Base-by-base conservation (phyloP, 2,888 invertebrate genomes). In the Plebejus melissa region DNA sequence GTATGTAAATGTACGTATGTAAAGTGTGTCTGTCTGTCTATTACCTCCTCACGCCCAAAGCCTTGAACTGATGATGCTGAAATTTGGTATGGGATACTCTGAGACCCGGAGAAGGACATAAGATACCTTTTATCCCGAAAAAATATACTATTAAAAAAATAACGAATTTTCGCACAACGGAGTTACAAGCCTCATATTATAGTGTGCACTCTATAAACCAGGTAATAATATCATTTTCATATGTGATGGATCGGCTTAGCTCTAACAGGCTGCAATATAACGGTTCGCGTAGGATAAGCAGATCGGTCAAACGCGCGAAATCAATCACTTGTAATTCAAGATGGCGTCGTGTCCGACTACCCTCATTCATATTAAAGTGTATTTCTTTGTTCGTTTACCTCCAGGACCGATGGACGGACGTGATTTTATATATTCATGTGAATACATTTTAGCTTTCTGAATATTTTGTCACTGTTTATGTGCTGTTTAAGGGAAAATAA, bases 351-450 rank as follows among this genome's bases (percentile, higher is more conserved):
- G 28, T 28, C 28, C 28, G 60, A 60, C 60, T 60, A 60, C 58
- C 58, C 58, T 60, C 60, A 60, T 60, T 3, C 22, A 28, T 60
- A 11, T 60, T 60, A 28, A 60, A 60, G 7, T 60, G 60, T 58
- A n/a, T 60, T 60, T 60, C 28, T 60, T 60, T 11, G 6, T 58
- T 58, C 22, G 22, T 9, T 58, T 11, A 60, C 60, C 60, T 60
- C 22, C 16, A 7, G 9, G 28, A 60, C 0, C 22, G 28, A 28
- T 7, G 60, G 4, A 60, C 60, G 60, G 60, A 11, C 60, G 60
- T 60, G 60, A 60, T 60, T 28, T 60, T 60, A 60, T 60, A 60
- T 60, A 60, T 60, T 60, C 60, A 60, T 60, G 60, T 60, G 60
- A 28, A 60, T 60, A 28, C 60, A 22, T 60, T 2, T 60, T 60